These are phyloP conservation scores for Porites rus DNA, from an alignment of 92 coral and sea anemone species.

Conservation along the genomic window DNA sequence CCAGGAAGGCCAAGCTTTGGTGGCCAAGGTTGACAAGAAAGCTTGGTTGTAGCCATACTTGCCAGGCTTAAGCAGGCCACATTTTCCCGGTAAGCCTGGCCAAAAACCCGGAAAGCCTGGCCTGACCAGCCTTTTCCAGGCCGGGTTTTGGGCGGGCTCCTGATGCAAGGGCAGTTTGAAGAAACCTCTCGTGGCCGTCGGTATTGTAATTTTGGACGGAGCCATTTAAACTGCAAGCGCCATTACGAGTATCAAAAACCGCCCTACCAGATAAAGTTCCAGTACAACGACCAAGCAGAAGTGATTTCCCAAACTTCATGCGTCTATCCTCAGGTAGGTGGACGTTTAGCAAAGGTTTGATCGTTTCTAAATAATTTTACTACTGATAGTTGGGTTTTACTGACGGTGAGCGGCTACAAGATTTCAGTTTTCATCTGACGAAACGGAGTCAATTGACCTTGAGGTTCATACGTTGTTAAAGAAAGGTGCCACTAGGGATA, in stretches of 20 bases:
- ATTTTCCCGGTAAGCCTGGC: too few relatives aligned
- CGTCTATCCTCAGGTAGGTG: conserved; percentile 54
- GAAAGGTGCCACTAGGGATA: conserved; percentile 23
- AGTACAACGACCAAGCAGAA: conserved; percentile 35
- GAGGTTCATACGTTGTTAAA: conserved; percentile 22
- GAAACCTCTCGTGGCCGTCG: neutral
- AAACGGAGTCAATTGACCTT: neutral
- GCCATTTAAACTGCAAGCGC: conserved; percentile 60
- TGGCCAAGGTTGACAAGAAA: too few relatives aligned
- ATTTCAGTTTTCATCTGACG: conserved; percentile 26
- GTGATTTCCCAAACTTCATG: conserved; percentile 13
- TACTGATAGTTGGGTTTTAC: conserved; percentile 42
- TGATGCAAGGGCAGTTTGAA: neutral
- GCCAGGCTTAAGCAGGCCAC: too few relatives aligned
- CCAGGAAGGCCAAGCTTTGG: too few relatives aligned
- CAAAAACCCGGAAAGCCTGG: too few relatives aligned
- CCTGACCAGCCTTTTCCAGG: too few relatives aligned
- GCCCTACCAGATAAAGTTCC: conserved; percentile 18
- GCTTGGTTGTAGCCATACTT: too few relatives aligned
- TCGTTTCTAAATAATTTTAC: conserved; percentile 36
- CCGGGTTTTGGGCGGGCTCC: too few relatives aligned
- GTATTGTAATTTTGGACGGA: conserved; percentile 8
- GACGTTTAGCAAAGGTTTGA: conserved; percentile 38
- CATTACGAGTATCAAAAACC: conserved; percentile 30
- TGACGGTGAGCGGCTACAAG: conserved; percentile 49